Base-by-base conservation (phyloP, 2,113 vertebrate species). In the Festucalex cinctus region DNA sequence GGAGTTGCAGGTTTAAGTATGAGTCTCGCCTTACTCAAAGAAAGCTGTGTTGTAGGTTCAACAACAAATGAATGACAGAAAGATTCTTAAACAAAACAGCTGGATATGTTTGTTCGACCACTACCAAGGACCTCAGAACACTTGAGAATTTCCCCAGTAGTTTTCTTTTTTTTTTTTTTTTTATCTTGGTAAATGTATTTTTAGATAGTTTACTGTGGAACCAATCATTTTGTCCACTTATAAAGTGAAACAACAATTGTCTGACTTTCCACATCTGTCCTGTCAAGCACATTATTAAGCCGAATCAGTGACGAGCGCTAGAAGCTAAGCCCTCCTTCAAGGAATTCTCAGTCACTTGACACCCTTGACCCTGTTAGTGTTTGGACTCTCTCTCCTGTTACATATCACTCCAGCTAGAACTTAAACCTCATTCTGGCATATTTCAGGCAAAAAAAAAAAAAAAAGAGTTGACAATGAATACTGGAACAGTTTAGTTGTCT, bases 221-320 rank as follows among this genome's bases (percentile, higher is more conserved):
- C n/a, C 73, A 74, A 72, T 75, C 58, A 66, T n/a, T 8, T n/a
- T n/a, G 32, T 57, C 69, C 12, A 76, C 70, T 75, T 66, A 62
- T 36, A 76, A 84, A 63, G 81, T 71, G 75, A 82, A 88, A 85
- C 81, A 78, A 71, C 75, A 49, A 63, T 77, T 82, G 80, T 83
- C 70, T 75, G 65, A 64, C 26, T 43, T 71, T 63, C 56, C 26
- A 63, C 6, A 26, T 68, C 62, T 64, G 66, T 74, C 59, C 66
- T 54, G 43, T 73, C 59, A 46, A 46, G 26, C 66, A 36, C 72
- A 69, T 76, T 74, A 76, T 75, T 79, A 37, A 73, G 24, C 9
- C 68, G 66, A 59, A 37, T 78, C 68, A 63, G 3, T 76, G 77
- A 74, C 81, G 64, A 32, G 39, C 36, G 71, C 65, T 51, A 58